Conservation (phyloP, 2,888 invertebrate genomes). For the Schizaphis graminum region DNA sequence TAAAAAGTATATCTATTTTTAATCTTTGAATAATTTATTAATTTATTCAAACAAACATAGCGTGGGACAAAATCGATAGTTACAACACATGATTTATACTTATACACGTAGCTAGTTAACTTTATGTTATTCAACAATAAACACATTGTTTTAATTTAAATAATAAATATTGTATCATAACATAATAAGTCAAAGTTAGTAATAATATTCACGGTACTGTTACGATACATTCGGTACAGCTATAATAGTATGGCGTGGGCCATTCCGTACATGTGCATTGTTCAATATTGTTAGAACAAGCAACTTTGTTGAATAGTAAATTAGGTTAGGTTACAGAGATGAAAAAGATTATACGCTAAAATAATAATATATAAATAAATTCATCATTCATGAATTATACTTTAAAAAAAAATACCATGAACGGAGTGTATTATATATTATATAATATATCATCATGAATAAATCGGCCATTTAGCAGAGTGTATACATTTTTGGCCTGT, state of each 20-base stretch:
- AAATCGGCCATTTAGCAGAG: not conserved
- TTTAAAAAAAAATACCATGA: not conserved
- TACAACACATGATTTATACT: not conserved
- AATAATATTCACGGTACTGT: not conserved
- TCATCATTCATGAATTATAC: not conserved
- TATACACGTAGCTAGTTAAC: not conserved
- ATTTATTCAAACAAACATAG: slow-evolving; percentile 66
- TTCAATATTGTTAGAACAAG: not conserved
- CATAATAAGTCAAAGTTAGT: not conserved
- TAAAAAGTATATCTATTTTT: not conserved
- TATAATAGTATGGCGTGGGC: not conserved
- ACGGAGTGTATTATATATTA: not conserved
- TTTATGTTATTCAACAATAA: slow-evolving; percentile 69
- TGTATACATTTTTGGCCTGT: not conserved
- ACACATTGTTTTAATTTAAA: slow-evolving; percentile 72
- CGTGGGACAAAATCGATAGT: slow-evolving; percentile 65
- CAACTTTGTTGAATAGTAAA: not conserved
- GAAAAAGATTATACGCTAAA: not conserved
- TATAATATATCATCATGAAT: not conserved
- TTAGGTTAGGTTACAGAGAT: not conserved
- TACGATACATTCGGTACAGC: not conserved
- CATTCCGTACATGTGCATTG: not conserved
- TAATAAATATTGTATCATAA: slow-evolving; percentile 72
- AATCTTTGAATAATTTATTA: not conserved
- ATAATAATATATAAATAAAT: not conserved